Conservation (phyloP, 2,797 vertebrate species). For the Falco peregrinus region DNA sequence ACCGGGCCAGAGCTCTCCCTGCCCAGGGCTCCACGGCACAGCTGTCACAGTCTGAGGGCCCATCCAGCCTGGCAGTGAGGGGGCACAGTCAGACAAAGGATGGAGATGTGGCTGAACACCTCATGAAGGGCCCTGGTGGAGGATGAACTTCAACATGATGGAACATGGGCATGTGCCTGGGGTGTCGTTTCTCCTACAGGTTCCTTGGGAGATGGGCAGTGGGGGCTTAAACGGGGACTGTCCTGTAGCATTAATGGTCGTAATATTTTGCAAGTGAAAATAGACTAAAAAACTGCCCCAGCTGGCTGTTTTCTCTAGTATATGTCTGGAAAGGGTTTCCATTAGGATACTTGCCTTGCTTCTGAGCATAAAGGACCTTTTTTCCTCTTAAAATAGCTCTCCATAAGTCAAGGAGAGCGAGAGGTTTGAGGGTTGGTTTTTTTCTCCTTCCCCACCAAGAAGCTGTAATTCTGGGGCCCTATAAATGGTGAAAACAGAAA, state of each 20-base stretch:
- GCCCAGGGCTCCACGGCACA: not conserved
- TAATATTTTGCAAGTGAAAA: not conserved
- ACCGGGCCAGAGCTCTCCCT: not conserved
- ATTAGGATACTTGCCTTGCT: not conserved
- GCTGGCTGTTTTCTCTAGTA: not conserved
- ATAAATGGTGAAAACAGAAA: not conserved
- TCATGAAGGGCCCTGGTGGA: not conserved
- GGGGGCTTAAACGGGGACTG: not conserved
- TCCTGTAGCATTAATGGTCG: not conserved
- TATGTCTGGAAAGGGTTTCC: not conserved
- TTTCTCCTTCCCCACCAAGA: not conserved
- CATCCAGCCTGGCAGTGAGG: not conserved
- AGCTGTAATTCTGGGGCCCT: not conserved
- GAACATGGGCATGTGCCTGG: not conserved
- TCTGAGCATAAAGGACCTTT: not conserved
- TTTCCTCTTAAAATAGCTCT: not conserved
- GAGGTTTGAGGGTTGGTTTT: not conserved
- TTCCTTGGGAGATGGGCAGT: not conserved
- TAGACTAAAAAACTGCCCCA: not conserved
- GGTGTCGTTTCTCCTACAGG: not conserved
- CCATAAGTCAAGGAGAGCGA: not conserved
- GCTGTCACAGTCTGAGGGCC: not conserved
- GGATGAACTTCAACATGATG: not conserved
- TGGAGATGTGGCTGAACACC: not conserved
- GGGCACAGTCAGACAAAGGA: not conserved